These are phyloP conservation scores for Urechis unicinctus DNA, from an alignment of 2,888 invertebrate species.

Conservation along the genomic window DNA sequence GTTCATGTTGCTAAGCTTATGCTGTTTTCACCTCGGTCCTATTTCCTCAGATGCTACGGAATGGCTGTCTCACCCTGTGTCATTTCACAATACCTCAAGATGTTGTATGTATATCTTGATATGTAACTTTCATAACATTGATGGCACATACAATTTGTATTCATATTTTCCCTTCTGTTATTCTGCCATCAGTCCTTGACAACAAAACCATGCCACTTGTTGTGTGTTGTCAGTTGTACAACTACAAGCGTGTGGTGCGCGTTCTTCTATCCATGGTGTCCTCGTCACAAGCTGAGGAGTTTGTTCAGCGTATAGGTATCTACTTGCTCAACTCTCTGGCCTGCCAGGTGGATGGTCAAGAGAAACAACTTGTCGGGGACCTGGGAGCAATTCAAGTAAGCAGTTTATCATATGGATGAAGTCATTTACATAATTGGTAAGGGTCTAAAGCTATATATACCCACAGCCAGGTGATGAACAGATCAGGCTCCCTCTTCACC, in stretches of 20 bases:
- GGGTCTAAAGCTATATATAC: too few relatives aligned
- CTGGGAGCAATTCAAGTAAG: constrained; percentile 64
- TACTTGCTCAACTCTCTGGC: constrained; percentile 91
- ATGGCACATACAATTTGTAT: not conserved
- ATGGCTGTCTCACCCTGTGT: constrained; percentile 89
- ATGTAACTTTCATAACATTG: not conserved
- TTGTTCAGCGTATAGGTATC: constrained; percentile 89
- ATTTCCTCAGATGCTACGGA: constrained; percentile 73
- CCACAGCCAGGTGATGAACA: too few relatives aligned
- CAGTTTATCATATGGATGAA: constrained; percentile 9
- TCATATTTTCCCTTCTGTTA: not conserved
- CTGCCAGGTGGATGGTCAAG: constrained; percentile 89
- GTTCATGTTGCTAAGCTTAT: too few relatives aligned
- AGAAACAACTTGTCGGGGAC: constrained; percentile 85
- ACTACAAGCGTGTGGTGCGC: constrained; percentile 78
- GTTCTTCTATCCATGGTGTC: constrained; percentile 76
- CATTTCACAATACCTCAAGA: constrained; percentile 92
- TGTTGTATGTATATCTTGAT: constrained; percentile 55
- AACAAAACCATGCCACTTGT: not conserved
- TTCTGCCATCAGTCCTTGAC: not conserved
- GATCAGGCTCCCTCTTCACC: too few relatives aligned
- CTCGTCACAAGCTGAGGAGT: constrained; percentile 72
- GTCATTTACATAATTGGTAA: too few relatives aligned
- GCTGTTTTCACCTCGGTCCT: not conserved
- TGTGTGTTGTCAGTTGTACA: constrained; percentile 65